Percentiles rank a stretch among this genome's conserved stretches.
Evolutionary conservation across 2,113 vertebrate species (phyloP).

Genomic region (Fulica atra): DNA sequence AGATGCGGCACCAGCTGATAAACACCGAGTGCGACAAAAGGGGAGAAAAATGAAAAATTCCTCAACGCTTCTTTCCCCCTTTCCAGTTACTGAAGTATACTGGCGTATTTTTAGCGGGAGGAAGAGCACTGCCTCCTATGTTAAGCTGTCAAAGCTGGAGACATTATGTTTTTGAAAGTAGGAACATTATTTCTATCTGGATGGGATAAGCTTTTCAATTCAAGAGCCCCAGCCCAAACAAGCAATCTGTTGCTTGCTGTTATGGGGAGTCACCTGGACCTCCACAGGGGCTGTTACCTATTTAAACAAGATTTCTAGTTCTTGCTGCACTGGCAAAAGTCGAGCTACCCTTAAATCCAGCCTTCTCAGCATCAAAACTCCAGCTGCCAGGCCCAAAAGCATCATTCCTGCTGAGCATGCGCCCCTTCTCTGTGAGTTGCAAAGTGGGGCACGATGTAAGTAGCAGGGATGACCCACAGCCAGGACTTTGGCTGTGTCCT

Average conservation of each 20-base stretch:
- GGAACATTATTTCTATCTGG: neutral
- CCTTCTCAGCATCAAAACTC: neutral
- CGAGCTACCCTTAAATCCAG: neutral
- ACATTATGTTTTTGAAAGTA: neutral
- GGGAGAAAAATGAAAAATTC: neutral
- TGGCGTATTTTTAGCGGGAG: neutral
- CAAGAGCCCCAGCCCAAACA: neutral
- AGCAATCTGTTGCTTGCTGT: neutral
- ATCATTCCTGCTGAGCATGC: neutral
- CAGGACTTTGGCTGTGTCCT: neutral
- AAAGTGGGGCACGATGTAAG: fast-evolving
- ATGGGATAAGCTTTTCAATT: neutral
- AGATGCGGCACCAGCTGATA: slow-evolving; percentile 4
- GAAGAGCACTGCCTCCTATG: neutral
- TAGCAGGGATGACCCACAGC: neutral
- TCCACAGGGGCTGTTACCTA: neutral
- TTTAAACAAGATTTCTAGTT: neutral
- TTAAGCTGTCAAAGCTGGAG: neutral
- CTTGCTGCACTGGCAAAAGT: neutral
- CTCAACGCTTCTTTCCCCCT: neutral
- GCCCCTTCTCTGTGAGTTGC: neutral
- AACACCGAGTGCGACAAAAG: neutral
- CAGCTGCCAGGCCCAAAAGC: neutral
- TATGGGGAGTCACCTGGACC: neutral
- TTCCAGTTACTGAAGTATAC: neutral